Evolutionary conservation across 2,113 vertebrate genomes (phyloP), one percentile per base, ranked within the genome.

Genomic region (Oreotrochilus melanogaster): DNA sequence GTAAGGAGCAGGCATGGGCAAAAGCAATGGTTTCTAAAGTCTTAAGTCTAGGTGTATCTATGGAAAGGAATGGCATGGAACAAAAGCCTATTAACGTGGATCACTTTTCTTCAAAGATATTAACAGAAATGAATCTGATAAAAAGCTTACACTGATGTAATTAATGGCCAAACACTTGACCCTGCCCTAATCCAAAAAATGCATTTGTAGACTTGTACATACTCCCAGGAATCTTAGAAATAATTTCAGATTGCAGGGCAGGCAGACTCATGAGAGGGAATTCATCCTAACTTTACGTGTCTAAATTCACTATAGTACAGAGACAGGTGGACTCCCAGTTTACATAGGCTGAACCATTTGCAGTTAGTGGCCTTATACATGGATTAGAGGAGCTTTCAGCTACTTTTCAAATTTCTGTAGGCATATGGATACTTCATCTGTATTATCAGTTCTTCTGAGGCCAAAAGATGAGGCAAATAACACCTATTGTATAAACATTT

Each of bases 1-100:
- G 85, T 91, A 91, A 93, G 96, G 94, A 94, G 96, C 91, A 88
- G 95, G 96, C 92, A 95, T 69, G 95, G 92, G 96, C 95, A 92
- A 94, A 94, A 96, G 95, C 96, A 87, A 71, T 84, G 94, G 74
- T 94, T 76, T 83, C 89, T 92, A 85, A 51, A 60, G 65, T 89
- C 82, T 91, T 79, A 94, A 53, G 21, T 58, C 70, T 1, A 82
- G 94, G 60, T 19, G 7, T 18, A 67, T 43, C 71, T 91, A 88
- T 11, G 30, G 76, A 80, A 56, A 76, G n/a, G 79, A 76, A 94
- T 14, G 33, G 83, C 93, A 91, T 50, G 81, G 94, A 83, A 70
- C 67, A 92, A 93, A 78, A 66, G 37, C 62, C 74, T 86, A 53
- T 51, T 81, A 57, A 71, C 21, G 72, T 18, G 61, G 65, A 66